phyloP scores from a whole-genome alignment of 1,140 invertebrate genomes.

The Leptinotarsa lineolata region DNA sequence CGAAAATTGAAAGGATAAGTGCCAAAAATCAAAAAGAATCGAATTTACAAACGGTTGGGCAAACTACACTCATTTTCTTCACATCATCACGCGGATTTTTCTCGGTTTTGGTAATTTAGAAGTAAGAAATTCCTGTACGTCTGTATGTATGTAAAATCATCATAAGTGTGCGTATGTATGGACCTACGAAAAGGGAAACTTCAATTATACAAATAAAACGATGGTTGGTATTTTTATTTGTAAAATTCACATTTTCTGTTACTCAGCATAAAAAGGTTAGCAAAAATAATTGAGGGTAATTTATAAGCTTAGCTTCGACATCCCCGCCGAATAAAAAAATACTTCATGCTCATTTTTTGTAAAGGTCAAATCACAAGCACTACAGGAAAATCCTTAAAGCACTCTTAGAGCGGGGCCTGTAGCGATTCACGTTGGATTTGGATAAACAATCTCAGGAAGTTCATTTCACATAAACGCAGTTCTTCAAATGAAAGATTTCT shows the following conservation, averaged over 20 bases:
- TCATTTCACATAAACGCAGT: no score
- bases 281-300: no score
- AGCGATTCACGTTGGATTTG: no score
- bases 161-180: slow-evolving; percentile 52
- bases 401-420: no score
- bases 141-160: slow-evolving; percentile 49
- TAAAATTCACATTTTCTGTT: neutral
- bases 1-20: slow-evolving; percentile 2
- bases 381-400: neutral
- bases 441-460: no score
- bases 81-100: slow-evolving; percentile 25
- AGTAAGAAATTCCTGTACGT: slow-evolving; percentile 50
- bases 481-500: no score
- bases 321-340: neutral
- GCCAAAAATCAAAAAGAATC: slow-evolving; percentile 42
- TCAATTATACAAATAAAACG: slow-evolving; percentile 50
- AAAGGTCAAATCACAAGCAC: no score
- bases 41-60: slow-evolving; percentile 39
- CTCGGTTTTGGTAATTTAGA: slow-evolving; percentile 24
- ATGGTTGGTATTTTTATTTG: neutral
- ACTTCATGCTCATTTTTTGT: neutral
- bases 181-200: slow-evolving; percentile 48
- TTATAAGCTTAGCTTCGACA: no score
- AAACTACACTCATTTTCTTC: slow-evolving; percentile 19
- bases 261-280: no score